Evolutionary conservation across 2,888 invertebrate species (phyloP), one percentile per base, ranked within the genome.

Genomic region (Acheta domesticus): DNA sequence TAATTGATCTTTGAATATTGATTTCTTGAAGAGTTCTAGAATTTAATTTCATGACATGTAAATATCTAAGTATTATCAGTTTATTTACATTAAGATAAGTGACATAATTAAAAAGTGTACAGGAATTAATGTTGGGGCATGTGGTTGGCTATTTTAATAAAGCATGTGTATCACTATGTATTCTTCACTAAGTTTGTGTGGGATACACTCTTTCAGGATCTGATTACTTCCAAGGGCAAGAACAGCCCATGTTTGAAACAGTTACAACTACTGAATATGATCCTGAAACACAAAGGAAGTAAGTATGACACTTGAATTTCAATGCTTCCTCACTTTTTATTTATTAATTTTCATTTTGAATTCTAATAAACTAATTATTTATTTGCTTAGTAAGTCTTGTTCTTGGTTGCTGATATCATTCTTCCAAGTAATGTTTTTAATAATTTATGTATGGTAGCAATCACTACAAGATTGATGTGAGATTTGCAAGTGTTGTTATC

Each of bases 171-270:
- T 74, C 21, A 11, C 11, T 74, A 2, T 20, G 83, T 81, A 80
- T 80, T 80, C 81, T 79, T 83, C 78, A 79, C 77, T 79, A 82
- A 82, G 78, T 79, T 82, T 74, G n/a, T n/a, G n/a, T n/a, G n/a
- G 74, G 21, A 75, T 23, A 75, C n/a, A 75, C 21, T 36, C 75
- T 78, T 83, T 81, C 86, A 90, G 90, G 90, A 87, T 87, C 87
- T 85, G 90, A 90, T 86, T 89, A 90, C 86, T 89, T 90, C 85
- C 90, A 90, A 86, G 89, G 89, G 86, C 89, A 89, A 84, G 89
- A 89, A 85, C 89, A 89, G 81, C 88, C 89, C 82, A 76, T 81
- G 12, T 89, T 87, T 85, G 87, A 88, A 84, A 89, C 89, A 85
- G 89, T 88, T 79, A 87, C 87, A 81, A 87, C 87, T 82, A 87